phyloP scores from a whole-genome alignment of 2,797 vertebrate genomes.

The Hemitrygon akajei region DNA sequence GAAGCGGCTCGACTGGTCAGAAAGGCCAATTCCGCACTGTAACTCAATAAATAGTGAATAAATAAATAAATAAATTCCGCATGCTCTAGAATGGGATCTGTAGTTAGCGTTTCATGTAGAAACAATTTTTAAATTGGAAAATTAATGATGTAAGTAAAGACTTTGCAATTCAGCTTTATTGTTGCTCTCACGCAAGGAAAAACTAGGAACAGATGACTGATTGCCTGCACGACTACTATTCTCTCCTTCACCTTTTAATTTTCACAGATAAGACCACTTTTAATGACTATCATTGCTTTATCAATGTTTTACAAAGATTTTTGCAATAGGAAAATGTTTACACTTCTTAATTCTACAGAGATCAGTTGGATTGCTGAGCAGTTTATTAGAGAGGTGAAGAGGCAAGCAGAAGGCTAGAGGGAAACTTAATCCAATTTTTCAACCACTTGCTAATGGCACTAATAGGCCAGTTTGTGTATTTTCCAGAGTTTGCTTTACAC shows the following conservation, averaged over 20 bases:
- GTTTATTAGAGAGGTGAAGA: not conserved
- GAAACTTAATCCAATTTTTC: not conserved
- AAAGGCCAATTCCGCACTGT: too few species aligned
- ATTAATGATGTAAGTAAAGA: not conserved
- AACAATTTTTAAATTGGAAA: not conserved
- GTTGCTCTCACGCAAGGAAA: too few species aligned
- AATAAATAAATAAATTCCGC: not conserved
- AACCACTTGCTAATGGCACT: not conserved
- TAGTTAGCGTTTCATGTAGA: not conserved
- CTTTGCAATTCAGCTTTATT: not conserved
- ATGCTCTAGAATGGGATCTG: not conserved
- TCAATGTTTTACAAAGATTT: not conserved
- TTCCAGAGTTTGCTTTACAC: conserved; percentile 42
- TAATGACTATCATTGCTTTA: not conserved
- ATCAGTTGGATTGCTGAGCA: not conserved
- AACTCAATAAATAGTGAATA: too few species aligned
- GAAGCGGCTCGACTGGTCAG: too few species aligned
- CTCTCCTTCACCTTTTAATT: not conserved
- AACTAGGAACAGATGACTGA: not conserved
- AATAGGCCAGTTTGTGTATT: not conserved
- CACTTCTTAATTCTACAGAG: not conserved
- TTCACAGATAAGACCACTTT: not conserved
- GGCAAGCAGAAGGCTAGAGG: not conserved
- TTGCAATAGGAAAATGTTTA: not conserved
- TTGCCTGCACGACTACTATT: too few species aligned